A percentile compares a stretch with the other conserved stretches of the same genome.
Conservation (phyloP, 2,113 vertebrate species). For the Podarcis raffonei region DNA sequence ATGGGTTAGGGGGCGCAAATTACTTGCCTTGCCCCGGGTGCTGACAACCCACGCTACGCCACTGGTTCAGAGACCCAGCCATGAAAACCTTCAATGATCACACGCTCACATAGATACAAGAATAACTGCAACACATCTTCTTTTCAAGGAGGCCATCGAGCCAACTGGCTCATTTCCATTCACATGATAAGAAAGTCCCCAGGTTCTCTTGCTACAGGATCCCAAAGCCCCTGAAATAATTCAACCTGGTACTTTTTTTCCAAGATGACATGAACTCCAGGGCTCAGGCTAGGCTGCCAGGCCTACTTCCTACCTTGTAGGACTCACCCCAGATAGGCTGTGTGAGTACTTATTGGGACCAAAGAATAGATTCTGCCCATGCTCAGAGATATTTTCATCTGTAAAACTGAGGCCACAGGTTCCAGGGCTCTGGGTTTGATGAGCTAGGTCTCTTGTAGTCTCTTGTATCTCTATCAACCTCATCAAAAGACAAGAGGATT, state of each 20-base stretch:
- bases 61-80: neutral
- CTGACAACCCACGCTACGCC: no score
- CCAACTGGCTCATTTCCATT: neutral
- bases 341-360: neutral
- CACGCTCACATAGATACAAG: neutral
- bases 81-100: neutral
- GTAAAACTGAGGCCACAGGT: neutral
- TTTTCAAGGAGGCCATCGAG: neutral
- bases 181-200: neutral
- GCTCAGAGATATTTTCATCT: neutral
- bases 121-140: neutral
- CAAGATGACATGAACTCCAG: neutral
- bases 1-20: no score
- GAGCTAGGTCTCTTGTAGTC: neutral
- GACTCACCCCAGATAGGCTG: neutral
- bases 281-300: neutral
- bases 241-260: neutral
- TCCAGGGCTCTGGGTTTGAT: neutral
- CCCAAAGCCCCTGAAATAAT: neutral
- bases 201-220: neutral
- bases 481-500: neutral
- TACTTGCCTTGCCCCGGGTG: no score
- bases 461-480: neutral
- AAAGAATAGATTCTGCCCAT: neutral
- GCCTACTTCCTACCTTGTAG: neutral